phyloP scores from a whole-genome alignment of 1,140 invertebrate genomes.

The Drosophila rhopaloa region DNA sequence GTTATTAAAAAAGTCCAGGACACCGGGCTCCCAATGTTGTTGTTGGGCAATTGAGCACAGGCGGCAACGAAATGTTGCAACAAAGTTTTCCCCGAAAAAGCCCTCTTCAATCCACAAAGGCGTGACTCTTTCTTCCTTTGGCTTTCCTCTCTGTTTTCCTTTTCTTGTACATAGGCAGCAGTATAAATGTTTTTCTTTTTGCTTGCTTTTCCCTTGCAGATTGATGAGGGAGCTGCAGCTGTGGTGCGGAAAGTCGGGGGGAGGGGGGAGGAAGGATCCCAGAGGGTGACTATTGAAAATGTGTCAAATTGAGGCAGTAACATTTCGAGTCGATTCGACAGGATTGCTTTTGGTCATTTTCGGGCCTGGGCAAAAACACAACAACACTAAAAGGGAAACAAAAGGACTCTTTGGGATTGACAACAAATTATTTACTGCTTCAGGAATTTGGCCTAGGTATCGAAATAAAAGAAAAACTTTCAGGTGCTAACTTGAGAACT shows the following conservation, averaged over 20 bases:
- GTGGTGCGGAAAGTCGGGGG: background rate
- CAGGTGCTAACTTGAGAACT: slow-evolving; percentile 18
- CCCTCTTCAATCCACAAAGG: slow-evolving; percentile 8
- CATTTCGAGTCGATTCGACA: slow-evolving; percentile 23
- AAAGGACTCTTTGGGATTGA: slow-evolving; percentile 17
- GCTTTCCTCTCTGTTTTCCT: slow-evolving; percentile 6
- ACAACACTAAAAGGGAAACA: slow-evolving; percentile 3
- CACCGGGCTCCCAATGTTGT: slow-evolving; percentile 9
- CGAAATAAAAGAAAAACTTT: slow-evolving; percentile 18
- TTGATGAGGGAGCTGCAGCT: slow-evolving; percentile 45
- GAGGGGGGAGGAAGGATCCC: background rate
- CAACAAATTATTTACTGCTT: slow-evolving; percentile 39
- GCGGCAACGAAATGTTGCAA: slow-evolving; percentile 64
- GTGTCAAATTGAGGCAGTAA: slow-evolving; percentile 56
- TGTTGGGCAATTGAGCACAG: slow-evolving; percentile 66
- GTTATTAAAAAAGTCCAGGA: slow-evolving; percentile 38
- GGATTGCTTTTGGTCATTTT: slow-evolving; percentile 46
- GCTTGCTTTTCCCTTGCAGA: slow-evolving; percentile 45
- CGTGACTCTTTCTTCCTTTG: slow-evolving; percentile 31
- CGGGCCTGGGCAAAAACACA: background rate
- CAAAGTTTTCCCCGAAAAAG: slow-evolving; percentile 22
- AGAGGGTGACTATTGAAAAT: slow-evolving; percentile 53
- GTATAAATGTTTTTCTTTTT: slow-evolving; percentile 30
- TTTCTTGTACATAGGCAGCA: slow-evolving; percentile 10
- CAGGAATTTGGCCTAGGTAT: slow-evolving; percentile 11